Evolutionary conservation across 1,140 invertebrate species (phyloP).

Genomic region (Formica exsecta): DNA sequence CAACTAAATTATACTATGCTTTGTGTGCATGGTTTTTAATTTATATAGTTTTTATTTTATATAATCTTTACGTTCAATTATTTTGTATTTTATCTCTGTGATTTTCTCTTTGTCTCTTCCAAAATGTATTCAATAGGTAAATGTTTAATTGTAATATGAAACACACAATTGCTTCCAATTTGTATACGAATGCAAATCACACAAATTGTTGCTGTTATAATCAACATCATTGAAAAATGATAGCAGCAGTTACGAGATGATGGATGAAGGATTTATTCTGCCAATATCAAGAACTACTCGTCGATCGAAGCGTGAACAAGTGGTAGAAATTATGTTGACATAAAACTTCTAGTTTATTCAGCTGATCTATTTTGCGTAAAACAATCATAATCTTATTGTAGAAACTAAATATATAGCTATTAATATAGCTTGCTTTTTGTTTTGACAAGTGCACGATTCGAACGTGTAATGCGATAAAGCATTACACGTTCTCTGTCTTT

Average conservation of each 20-base stretch:
- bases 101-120: slow-evolving; percentile 7
- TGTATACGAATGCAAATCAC: background rate
- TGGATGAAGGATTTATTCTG: background rate
- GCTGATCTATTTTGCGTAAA: background rate
- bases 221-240: background rate
- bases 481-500: background rate
- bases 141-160: background rate
- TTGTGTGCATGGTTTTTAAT: background rate
- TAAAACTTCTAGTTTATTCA: slow-evolving; percentile 2
- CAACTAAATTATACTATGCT: background rate
- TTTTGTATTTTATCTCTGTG: background rate
- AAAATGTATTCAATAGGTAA: background rate
- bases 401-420: background rate
- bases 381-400: background rate
- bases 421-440: slow-evolving; percentile 9
- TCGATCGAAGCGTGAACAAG: background rate
- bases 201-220: background rate
- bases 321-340: background rate
- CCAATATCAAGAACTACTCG: background rate
- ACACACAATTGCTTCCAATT: background rate
- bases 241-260: background rate
- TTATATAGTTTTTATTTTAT: slow-evolving; percentile 10
- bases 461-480: slow-evolving; percentile 14
- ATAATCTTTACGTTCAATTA: background rate
- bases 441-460: slow-evolving; percentile 20